A percentile compares a stretch with the other conserved stretches of the same genome.
phyloP scores from a whole-genome alignment of 1,140 invertebrate species.

The Mya arenaria region DNA sequence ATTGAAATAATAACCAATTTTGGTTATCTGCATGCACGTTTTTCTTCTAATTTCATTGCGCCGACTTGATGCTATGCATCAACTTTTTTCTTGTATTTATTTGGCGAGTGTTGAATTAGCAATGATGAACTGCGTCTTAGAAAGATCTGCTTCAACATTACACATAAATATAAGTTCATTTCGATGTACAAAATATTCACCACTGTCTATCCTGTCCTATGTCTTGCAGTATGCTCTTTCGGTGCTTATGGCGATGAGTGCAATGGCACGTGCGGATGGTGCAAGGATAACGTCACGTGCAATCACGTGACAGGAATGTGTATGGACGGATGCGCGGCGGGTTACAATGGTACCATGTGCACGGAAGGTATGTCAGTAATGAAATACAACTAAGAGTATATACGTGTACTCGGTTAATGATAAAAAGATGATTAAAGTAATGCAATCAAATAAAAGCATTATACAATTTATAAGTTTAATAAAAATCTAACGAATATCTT shows the following conservation, averaged over 20 bases:
- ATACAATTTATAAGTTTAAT: background rate
- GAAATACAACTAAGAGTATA: background rate
- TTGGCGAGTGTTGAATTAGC: no score
- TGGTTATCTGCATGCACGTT: no score
- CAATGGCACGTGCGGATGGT: conserved; percentile 45
- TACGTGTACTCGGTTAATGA: background rate
- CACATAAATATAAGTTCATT: no score
- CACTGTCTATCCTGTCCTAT: no score
- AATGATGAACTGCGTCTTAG: no score
- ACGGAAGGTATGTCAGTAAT: conserved; percentile 1
- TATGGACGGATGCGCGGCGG: conserved; percentile 40
- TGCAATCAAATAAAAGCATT: background rate
- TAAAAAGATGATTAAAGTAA: background rate
- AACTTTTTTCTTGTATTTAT: no score
- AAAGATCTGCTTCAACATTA: no score
- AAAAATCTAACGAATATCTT: background rate
- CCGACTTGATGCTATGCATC: no score
- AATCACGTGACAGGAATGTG: conserved; percentile 56
- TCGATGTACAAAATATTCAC: no score
- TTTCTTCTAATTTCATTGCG: no score
- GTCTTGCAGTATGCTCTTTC: conserved; percentile 14
- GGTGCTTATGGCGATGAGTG: conserved; percentile 23
- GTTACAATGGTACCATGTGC: conserved; percentile 47
- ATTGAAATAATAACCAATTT: no score
- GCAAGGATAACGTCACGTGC: conserved; percentile 44